Evolutionary conservation across 35 echinoderm and acorn worm species (phyloP).

Genomic region (Hemicentrotus pulcherrimus): DNA sequence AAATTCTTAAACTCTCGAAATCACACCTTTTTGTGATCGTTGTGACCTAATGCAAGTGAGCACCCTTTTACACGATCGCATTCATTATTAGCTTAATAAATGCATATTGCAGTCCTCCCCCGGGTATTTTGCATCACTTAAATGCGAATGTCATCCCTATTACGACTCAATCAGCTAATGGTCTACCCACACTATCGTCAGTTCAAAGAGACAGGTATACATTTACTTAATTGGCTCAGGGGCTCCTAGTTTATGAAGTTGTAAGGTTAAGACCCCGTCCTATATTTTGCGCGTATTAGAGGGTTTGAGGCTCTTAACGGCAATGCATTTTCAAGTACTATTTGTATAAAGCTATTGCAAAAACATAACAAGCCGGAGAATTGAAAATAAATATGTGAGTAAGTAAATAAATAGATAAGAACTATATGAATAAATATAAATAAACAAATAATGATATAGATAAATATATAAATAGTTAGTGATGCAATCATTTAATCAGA

Average conservation of each 20-base stretch:
- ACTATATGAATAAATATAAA: no score
- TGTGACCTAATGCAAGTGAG: not conserved
- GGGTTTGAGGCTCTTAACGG: no score
- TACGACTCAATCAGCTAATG: not conserved
- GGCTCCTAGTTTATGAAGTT: not conserved
- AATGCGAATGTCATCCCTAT: not conserved
- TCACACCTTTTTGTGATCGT: not conserved
- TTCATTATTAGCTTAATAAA: not conserved
- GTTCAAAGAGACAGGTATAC: not conserved
- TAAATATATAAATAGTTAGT: no score
- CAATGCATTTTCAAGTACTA: no score
- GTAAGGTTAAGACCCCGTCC: not conserved
- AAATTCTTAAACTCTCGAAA: not conserved
- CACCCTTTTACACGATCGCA: not conserved
- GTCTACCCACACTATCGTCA: not conserved
- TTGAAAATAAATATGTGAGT: no score
- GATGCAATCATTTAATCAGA: no score
- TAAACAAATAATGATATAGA: no score
- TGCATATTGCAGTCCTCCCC: not conserved
- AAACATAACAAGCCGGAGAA: no score
- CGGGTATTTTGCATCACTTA: not conserved
- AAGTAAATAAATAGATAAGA: no score
- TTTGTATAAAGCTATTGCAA: no score
- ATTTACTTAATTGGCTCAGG: not conserved
- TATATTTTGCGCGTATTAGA: not conserved